Evolutionary conservation across 2,113 vertebrate genomes (phyloP).

Genomic region (Cavia aperea): DNA sequence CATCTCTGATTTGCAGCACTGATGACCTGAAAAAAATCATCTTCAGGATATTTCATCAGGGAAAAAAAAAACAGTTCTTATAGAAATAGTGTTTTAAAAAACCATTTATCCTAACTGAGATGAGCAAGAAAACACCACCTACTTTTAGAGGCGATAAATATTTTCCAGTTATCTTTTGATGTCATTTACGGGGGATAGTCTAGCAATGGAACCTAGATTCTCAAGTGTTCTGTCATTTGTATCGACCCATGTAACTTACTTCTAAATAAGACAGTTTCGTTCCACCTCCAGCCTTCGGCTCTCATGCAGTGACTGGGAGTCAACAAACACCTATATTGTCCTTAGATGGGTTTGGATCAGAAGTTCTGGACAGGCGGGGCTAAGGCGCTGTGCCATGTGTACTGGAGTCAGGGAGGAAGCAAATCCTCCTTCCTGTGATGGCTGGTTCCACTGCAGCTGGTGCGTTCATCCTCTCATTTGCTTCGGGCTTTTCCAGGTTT

Average conservation of each 20-base stretch:
- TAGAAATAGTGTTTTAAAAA: neutral
- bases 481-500: neutral
- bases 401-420: neutral
- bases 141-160: neutral
- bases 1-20: neutral
- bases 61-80: neutral
- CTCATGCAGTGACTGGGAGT: neutral
- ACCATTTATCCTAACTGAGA: neutral
- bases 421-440: too few species aligned
- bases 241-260: neutral
- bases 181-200: too few species aligned
- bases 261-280: neutral
- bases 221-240: neutral
- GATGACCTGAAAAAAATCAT: neutral
- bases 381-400: fast-evolving
- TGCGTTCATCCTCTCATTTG: neutral
- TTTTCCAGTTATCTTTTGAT: neutral
- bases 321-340: neutral
- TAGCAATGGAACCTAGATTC: neutral
- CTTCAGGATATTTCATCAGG: constrained; percentile 6
- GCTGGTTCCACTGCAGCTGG: fast-evolving
- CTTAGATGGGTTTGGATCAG: neutral
- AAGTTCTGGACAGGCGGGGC: neutral
- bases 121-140: neutral
- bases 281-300: neutral